phyloP scores from a whole-genome alignment of 1,140 invertebrate species.

The Macrosteles quadrilineatus region DNA sequence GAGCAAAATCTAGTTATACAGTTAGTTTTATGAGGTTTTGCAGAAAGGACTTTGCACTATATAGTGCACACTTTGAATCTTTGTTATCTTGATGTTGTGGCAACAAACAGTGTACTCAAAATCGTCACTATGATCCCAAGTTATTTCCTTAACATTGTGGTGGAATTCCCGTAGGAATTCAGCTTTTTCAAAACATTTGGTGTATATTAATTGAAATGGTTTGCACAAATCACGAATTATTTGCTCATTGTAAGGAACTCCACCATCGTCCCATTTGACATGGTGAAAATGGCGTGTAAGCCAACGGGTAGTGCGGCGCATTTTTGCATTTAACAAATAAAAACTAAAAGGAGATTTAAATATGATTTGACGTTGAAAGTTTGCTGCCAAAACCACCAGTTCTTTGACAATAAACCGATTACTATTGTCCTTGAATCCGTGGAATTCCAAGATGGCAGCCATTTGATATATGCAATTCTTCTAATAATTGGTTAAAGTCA shows the following conservation, averaged over 20 bases:
- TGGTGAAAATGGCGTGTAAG: not conserved
- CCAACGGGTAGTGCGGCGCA: not conserved
- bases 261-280: not conserved
- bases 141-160: not conserved
- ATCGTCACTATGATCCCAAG: not conserved
- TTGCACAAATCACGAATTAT: not conserved
- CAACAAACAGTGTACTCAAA: not conserved
- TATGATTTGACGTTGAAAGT: not conserved
- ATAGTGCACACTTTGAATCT: not conserved
- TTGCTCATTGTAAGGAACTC: not conserved
- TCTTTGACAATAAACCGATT: not conserved
- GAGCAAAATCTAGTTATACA: not conserved
- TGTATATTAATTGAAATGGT: not conserved
- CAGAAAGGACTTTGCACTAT: not conserved
- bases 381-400: not conserved
- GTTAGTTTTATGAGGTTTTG: not conserved
- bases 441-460: not conserved
- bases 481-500: not conserved
- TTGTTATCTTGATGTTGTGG: conserved; percentile 2
- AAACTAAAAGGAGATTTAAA: not conserved
- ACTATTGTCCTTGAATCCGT: conserved; percentile 5
- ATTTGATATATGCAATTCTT: not conserved
- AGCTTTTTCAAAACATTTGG: not conserved
- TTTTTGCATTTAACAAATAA: not conserved
- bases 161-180: not conserved